Evolutionary conservation across 2,888 invertebrate genomes (phyloP).

Genomic region (Stenotaenia linearis): DNA sequence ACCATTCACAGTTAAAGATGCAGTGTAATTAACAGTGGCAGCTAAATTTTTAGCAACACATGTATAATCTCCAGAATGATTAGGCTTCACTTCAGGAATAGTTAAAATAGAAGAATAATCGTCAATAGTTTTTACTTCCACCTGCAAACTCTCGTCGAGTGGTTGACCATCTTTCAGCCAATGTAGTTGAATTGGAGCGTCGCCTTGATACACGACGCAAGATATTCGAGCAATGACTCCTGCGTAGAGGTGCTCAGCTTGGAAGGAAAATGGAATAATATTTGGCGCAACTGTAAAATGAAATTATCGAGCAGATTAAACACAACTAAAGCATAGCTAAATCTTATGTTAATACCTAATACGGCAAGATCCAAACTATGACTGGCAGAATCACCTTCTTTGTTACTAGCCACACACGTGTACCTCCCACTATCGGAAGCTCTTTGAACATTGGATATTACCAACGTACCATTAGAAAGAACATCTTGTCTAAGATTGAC

Average conservation of each 20-base stretch:
- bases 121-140: neutral
- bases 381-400: neutral
- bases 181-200: neutral
- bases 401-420: neutral
- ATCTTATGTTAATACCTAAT: conserved; percentile 17
- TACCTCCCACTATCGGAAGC: conserved; percentile 10
- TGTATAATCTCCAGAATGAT: conserved; percentile 13
- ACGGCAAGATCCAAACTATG: neutral
- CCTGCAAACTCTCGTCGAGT: neutral
- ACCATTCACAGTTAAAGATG: conserved; percentile 6
- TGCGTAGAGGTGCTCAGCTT: neutral
- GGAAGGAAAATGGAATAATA: conserved; percentile 27
- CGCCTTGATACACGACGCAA: conserved; percentile 14
- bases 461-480: neutral
- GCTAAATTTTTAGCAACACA: conserved; percentile 9
- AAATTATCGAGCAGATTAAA: too few species aligned
- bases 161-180: conserved; percentile 27
- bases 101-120: neutral
- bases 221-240: neutral
- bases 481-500: conserved; percentile 12
- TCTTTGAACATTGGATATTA: neutral
- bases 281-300: neutral
- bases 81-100: neutral
- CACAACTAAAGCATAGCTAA: too few species aligned
- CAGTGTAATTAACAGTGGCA: neutral